These are phyloP conservation scores for Spodoptera litura DNA, from an alignment of 1,140 invertebrate genomes.

Conservation along the genomic window DNA sequence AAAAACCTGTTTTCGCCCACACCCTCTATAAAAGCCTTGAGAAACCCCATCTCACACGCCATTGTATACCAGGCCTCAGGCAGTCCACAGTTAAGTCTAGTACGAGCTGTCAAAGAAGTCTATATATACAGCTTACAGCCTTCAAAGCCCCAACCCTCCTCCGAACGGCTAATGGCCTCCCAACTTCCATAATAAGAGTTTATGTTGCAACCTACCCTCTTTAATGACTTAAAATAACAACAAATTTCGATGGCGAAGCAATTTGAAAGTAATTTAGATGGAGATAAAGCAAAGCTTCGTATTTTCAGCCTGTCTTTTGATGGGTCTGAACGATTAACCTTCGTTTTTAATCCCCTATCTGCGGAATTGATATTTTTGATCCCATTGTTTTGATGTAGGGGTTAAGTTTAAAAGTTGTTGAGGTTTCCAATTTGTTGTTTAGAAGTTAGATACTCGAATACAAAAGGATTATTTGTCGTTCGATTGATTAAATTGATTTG, in stretches of 20 bases:
- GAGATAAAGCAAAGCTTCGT: conserved; percentile 30
- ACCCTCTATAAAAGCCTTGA: conserved; percentile 6
- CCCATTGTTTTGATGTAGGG: not conserved
- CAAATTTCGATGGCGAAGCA: conserved; percentile 45
- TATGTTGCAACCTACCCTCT: conserved; percentile 38
- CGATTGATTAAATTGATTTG: too few species aligned
- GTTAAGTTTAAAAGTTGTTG: not conserved
- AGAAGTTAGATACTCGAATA: too few species aligned
- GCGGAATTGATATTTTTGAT: not conserved
- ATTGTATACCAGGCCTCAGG: conserved; percentile 19
- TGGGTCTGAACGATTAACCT: conserved; percentile 22
- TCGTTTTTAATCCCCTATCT: conserved; percentile 25
- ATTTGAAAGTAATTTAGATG: conserved; percentile 47
- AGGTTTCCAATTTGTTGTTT: not conserved
- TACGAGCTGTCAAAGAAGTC: conserved; percentile 37
- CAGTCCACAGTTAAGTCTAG: conserved; percentile 33
- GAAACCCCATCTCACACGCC: conserved; percentile 28
- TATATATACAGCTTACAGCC: conserved; percentile 44
- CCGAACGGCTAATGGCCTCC: conserved; percentile 39
- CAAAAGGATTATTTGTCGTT: too few species aligned
- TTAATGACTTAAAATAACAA: conserved; percentile 48
- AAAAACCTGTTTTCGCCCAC: not conserved
- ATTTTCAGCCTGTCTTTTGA: conserved; percentile 14
- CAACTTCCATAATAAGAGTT: conserved; percentile 51
- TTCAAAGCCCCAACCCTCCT: conserved; percentile 38